Evolutionary conservation across 2,113 vertebrate genomes (phyloP).

Genomic region (Saccopteryx bilineata): DNA sequence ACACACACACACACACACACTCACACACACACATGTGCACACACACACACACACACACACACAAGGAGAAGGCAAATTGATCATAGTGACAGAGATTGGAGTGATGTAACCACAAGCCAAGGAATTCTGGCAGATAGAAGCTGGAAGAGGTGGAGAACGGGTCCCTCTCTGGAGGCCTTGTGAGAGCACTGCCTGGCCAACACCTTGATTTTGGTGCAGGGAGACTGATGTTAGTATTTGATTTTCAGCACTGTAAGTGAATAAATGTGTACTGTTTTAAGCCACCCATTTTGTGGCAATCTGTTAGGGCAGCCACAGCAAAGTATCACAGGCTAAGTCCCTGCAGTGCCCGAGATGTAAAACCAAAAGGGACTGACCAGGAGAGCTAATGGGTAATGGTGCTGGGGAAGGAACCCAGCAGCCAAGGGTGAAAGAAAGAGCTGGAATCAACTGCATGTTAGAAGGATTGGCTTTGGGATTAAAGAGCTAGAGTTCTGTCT

Average conservation of each 20-base stretch:
- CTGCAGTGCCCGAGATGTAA: neutral
- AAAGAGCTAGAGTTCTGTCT: rapidly evolving
- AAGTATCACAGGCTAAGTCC: rapidly evolving
- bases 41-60: neutral
- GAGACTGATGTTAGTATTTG: neutral
- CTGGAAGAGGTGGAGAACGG: neutral
- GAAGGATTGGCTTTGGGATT: neutral
- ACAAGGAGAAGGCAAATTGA: neutral
- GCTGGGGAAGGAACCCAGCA: neutral
- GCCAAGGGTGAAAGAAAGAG: neutral
- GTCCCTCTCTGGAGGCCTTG: neutral
- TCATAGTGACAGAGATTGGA: neutral
- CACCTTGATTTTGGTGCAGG: neutral
- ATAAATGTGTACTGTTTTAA: neutral
- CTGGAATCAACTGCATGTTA: no score
- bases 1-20: neutral
- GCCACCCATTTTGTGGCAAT: neutral
- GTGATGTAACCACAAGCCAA: neutral
- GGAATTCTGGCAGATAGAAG: no score
- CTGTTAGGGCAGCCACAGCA: neutral
- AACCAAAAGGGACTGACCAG: no score
- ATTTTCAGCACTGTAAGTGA: neutral
- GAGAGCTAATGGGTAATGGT: rapidly evolving
- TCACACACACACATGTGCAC: neutral
- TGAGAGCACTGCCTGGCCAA: rapidly evolving